These are phyloP conservation scores for Meandrina meandrites DNA, from an alignment of 92 coral and sea anemone species.

Conservation along the genomic window DNA sequence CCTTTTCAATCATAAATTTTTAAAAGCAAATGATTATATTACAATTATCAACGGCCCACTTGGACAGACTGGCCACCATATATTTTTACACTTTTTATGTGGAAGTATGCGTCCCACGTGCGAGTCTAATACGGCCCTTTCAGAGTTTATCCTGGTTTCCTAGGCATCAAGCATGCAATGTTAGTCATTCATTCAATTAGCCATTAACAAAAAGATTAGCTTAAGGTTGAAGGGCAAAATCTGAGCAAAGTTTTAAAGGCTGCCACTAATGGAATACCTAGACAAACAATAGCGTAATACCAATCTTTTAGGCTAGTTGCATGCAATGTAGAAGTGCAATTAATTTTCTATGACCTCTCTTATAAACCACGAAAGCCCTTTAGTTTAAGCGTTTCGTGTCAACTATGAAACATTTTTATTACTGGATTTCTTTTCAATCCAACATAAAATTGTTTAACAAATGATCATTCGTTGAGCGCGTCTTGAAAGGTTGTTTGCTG, in stretches of 20 bases:
- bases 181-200: neutral
- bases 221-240: neutral
- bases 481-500: neutral
- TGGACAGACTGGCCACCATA: neutral
- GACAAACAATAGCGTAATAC: neutral
- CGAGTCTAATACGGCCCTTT: neutral
- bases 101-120: conserved; percentile 8
- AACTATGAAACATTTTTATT: neutral
- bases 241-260: neutral
- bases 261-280: conserved; percentile 4
- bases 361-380: neutral
- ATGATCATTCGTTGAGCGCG: neutral
- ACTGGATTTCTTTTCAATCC: neutral
- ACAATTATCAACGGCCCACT: neutral
- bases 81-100: neutral
- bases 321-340: neutral
- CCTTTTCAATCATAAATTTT: neutral
- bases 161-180: neutral
- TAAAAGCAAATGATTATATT: neutral
- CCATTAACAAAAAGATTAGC: neutral
- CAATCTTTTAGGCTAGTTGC: neutral
- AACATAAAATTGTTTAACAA: neutral
- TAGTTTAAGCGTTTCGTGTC: neutral
- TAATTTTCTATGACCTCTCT: neutral
- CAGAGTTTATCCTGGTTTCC: neutral